Conservation (phyloP, 2,797 vertebrate species). For the Halcyon chelicuti region DNA sequence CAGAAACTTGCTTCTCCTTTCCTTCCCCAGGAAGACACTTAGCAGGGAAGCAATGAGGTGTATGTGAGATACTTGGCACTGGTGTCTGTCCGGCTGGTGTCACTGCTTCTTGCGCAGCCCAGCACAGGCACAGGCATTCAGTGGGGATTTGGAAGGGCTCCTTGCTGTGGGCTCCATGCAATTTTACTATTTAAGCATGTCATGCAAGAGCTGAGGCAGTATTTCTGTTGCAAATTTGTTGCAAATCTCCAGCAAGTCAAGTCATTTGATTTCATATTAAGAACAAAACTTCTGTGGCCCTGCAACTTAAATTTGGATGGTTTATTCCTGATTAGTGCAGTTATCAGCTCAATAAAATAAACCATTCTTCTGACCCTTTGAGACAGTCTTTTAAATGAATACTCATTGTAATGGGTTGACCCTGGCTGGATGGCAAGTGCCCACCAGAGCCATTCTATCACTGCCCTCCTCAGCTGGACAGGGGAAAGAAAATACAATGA, state of each 20-base stretch:
- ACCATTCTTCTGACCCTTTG: neutral
- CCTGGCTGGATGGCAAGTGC: neutral
- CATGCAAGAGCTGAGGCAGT: neutral
- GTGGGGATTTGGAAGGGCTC: neutral
- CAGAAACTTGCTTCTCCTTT: neutral
- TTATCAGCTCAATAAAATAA: neutral
- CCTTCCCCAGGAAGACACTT: neutral
- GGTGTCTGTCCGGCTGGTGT: neutral
- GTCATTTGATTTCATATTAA: neutral
- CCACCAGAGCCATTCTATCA: neutral
- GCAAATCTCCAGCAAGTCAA: neutral
- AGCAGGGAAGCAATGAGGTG: neutral
- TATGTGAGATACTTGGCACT: accelerated
- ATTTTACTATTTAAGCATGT: neutral
- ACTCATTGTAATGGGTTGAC: neutral
- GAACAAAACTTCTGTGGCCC: neutral
- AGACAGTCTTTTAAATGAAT: neutral
- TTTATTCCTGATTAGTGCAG: neutral
- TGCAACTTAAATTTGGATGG: neutral
- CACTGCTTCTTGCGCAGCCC: neutral
- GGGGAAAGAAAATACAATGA: too few relatives aligned
- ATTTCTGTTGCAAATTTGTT: neutral
- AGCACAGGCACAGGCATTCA: neutral
- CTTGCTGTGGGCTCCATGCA: accelerated
- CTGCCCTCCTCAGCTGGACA: neutral